Evolutionary conservation across 1,140 invertebrate species (phyloP).

Genomic region (Pseudomyrmex sp.): DNA sequence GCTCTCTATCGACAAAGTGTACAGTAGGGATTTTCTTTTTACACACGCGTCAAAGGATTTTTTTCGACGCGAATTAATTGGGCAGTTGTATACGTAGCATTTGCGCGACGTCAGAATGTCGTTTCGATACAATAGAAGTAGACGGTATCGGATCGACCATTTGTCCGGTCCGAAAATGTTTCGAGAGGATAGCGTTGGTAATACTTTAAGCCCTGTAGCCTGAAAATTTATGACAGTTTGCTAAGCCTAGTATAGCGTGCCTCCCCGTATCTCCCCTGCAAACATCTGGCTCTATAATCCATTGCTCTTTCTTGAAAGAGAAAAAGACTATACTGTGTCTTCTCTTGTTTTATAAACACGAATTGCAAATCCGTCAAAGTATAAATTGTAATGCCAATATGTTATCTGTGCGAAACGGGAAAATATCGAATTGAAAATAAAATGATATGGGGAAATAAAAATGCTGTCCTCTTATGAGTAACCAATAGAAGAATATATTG

Average conservation of each 20-base stretch:
- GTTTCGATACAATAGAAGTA: neutral
- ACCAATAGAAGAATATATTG: slow-evolving; percentile 32
- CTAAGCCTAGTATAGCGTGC: slow-evolving; percentile 77
- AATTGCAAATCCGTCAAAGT: neutral
- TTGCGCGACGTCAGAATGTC: slow-evolving; percentile 18
- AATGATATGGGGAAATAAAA: neutral
- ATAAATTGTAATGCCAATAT: neutral
- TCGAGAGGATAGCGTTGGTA: slow-evolving; percentile 63
- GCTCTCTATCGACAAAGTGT: neutral
- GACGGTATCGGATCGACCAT: slow-evolving; percentile 40
- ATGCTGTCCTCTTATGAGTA: neutral
- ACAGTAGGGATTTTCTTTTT: neutral
- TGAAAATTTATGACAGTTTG: slow-evolving; percentile 77
- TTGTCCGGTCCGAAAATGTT: slow-evolving; percentile 59
- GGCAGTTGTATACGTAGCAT: neutral
- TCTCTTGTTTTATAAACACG: slow-evolving; percentile 15
- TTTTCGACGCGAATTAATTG: slow-evolving; percentile 8
- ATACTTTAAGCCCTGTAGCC: slow-evolving; percentile 67
- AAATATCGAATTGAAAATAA: too few species aligned
- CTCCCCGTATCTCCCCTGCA: slow-evolving; percentile 69
- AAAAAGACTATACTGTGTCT: slow-evolving; percentile 7
- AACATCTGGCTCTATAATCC: slow-evolving; percentile 65
- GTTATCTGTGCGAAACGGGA: neutral
- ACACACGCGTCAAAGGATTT: neutral
- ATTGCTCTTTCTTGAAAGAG: slow-evolving; percentile 41